A percentile compares a stretch with the other conserved stretches of the same genome.
These are phyloP conservation scores for Monochamus alternatus DNA, from an alignment of 2,888 invertebrate genomes.

Conservation along the genomic window DNA sequence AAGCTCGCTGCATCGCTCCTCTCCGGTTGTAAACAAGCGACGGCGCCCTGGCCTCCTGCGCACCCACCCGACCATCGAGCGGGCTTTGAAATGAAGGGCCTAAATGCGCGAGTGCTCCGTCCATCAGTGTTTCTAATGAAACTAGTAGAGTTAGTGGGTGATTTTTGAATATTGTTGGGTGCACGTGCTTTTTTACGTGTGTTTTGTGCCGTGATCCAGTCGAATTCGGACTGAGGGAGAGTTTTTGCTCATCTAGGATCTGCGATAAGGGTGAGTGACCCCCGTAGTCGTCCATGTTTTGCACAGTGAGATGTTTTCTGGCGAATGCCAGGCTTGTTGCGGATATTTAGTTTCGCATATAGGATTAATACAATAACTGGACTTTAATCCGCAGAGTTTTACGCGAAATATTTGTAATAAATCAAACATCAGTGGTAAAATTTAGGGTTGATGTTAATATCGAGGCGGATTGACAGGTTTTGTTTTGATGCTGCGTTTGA, in stretches of 20 bases:
- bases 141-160: constrained; percentile 59
- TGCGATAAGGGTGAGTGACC: constrained; percentile 54
- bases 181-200: constrained; percentile 58
- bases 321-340: neutral
- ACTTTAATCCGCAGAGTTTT: neutral
- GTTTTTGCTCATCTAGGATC: constrained; percentile 16
- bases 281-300: constrained; percentile 44
- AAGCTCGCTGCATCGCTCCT: constrained; percentile 41
- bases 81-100: constrained; percentile 60
- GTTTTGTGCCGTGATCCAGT: constrained; percentile 28
- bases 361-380: neutral
- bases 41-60: constrained; percentile 52
- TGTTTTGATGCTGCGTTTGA: neutral
- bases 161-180: constrained; percentile 56
- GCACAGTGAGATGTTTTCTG: constrained; percentile 7
- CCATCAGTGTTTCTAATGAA: constrained; percentile 61
- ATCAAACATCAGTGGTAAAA: neutral
- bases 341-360: neutral
- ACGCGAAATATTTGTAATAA: neutral
- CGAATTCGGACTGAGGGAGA: neutral
- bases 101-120: constrained; percentile 55
- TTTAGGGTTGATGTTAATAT: neutral
- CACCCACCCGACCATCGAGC: constrained; percentile 57
- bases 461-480: constrained; percentile 4
- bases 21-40: constrained; percentile 51